Conservation (phyloP, 1,140 invertebrate species). For the Globodera rostochiensis region DNA sequence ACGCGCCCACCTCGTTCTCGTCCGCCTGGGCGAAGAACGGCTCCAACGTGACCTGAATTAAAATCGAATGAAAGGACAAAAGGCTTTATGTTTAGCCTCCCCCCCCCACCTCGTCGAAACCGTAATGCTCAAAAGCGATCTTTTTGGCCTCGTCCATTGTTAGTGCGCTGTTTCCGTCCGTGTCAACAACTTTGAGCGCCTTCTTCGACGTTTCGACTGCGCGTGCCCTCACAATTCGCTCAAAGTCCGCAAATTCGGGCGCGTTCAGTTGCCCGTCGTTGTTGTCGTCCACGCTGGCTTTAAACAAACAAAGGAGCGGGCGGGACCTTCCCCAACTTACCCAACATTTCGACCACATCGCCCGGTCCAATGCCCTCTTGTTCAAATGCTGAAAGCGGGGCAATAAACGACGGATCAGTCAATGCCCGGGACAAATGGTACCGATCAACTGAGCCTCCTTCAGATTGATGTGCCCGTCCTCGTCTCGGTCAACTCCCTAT, state of each 20-base stretch:
- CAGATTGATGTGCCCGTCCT: slow-evolving; percentile 63
- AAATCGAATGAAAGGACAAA: neutral
- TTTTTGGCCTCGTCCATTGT: slow-evolving; percentile 63
- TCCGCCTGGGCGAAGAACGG: slow-evolving; percentile 65
- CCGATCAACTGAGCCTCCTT: slow-evolving; percentile 63
- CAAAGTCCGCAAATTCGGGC: slow-evolving; percentile 62
- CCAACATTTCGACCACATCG: slow-evolving; percentile 62
- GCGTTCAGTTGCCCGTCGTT: slow-evolving; percentile 65
- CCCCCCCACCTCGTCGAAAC: slow-evolving; percentile 56
- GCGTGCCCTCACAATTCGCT: slow-evolving; percentile 60
- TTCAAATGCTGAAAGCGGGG: slow-evolving; percentile 52
- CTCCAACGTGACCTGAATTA: slow-evolving; percentile 44
- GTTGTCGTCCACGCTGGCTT: slow-evolving; percentile 60
- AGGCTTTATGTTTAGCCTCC: no score
- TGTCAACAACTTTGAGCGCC: slow-evolving; percentile 61
- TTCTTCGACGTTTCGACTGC: slow-evolving; percentile 65
- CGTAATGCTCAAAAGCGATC: slow-evolving; percentile 65
- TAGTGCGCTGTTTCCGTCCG: slow-evolving; percentile 58
- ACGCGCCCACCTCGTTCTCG: slow-evolving; percentile 51
- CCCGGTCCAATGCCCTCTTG: slow-evolving; percentile 64
- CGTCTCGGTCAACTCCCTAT: slow-evolving; percentile 57
- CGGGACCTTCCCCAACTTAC: neutral
- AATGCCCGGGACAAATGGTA: neutral
- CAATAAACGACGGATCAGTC: neutral
- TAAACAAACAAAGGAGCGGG: neutral